Evolutionary conservation across 2,113 vertebrate genomes (phyloP).

Genomic region (Etheostoma cragini): DNA sequence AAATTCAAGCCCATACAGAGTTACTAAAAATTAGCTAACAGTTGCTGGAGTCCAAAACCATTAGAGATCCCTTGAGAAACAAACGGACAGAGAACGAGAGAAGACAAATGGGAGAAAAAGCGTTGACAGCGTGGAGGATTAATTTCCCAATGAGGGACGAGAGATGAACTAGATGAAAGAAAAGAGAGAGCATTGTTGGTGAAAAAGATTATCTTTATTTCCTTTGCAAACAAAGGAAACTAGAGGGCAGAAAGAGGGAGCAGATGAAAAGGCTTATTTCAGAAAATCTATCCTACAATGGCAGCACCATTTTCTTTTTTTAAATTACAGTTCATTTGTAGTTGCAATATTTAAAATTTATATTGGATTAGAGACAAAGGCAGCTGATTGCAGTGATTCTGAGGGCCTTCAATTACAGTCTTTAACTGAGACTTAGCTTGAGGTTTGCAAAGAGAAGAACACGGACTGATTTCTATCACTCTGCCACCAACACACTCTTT

Average conservation of each 20-base stretch:
- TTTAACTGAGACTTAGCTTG: constrained; percentile 31
- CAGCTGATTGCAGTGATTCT: constrained; percentile 55
- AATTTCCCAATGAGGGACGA: constrained; percentile 83
- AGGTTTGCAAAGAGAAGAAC: constrained; percentile 44
- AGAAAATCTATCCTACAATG: constrained; percentile 14
- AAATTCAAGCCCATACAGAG: no score
- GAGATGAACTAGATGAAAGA: constrained; percentile 54
- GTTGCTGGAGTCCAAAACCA: no score
- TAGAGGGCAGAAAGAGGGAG: constrained; percentile 17
- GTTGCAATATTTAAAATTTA: constrained; percentile 13
- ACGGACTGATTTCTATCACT: constrained; percentile 27
- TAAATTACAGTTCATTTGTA: constrained; percentile 30
- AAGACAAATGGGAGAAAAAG: background rate
- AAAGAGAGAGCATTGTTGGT: constrained; percentile 27
- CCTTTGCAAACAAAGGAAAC: constrained; percentile 17
- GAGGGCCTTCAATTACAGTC: background rate
- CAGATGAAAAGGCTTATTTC: constrained; percentile 30
- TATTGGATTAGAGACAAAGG: constrained; percentile 51
- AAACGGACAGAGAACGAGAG: background rate
- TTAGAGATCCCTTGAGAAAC: background rate
- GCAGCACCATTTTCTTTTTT: constrained; percentile 3
- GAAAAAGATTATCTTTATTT: constrained; percentile 28
- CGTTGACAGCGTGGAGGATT: constrained; percentile 57
- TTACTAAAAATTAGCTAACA: no score
- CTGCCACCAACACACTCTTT: background rate